Conservation (phyloP, 1,140 invertebrate genomes). For the Philopotamus ludificatus region DNA sequence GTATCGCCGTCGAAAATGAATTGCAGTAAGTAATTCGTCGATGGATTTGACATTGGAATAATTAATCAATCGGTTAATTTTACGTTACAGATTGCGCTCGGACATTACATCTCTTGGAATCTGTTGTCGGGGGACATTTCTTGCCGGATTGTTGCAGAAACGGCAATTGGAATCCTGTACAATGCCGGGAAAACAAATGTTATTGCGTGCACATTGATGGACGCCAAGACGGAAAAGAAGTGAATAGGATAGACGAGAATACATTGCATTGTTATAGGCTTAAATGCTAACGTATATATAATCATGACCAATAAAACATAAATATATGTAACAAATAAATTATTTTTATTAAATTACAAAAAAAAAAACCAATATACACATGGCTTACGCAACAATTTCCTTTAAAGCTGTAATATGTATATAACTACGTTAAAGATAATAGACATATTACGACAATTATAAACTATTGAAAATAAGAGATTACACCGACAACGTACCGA, state of each 20-base stretch:
- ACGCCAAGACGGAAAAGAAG: conserved; percentile 52
- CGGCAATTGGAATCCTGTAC: conserved; percentile 60
- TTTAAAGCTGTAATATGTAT: conserved; percentile 11
- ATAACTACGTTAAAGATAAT: too few relatives aligned
- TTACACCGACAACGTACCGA: too few relatives aligned
- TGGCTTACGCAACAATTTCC: conserved; percentile 17
- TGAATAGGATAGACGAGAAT: too few relatives aligned
- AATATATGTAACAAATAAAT: conserved; percentile 20
- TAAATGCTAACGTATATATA: not conserved
- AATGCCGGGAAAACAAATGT: conserved; percentile 59
- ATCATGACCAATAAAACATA: conserved; percentile 2
- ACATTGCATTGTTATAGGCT: not conserved
- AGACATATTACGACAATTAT: too few relatives aligned
- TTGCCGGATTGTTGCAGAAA: conserved; percentile 58
- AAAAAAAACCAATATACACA: conserved; percentile 20
- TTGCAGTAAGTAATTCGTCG: conserved; percentile 61
- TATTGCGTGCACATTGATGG: conserved; percentile 62
- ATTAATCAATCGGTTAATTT: conserved; percentile 9
- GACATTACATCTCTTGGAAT: conserved; percentile 50
- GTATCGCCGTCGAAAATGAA: conserved; percentile 52
- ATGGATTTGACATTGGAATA: too few relatives aligned
- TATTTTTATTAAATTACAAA: conserved; percentile 28
- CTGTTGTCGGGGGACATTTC: conserved; percentile 44
- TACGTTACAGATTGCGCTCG: conserved; percentile 58
- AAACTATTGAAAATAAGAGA: too few relatives aligned